Conservation (phyloP, 2,113 vertebrate genomes). For the Megalops atlanticus region DNA sequence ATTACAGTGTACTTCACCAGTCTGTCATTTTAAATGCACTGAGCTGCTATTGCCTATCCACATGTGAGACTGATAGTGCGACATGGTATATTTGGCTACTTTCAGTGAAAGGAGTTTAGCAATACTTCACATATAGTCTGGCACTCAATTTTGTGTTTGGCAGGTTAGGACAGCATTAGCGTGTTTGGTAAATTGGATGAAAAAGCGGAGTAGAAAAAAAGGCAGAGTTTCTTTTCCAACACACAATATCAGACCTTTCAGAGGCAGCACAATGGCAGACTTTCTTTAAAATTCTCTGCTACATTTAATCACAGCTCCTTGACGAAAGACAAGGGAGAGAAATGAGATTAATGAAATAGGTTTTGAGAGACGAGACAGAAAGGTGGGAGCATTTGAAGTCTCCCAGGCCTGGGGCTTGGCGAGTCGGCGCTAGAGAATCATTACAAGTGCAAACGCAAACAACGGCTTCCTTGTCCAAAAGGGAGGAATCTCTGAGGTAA, state of each 20-base stretch:
- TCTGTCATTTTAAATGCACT: background rate
- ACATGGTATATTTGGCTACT: background rate
- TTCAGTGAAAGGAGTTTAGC: background rate
- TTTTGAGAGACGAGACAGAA: background rate
- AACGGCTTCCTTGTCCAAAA: slow-evolving; percentile 33
- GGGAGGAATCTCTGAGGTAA: slow-evolving; percentile 34
- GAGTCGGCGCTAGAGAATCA: background rate
- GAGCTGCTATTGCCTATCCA: background rate
- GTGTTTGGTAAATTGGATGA: slow-evolving; percentile 55
- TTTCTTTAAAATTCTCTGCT: slow-evolving; percentile 43
- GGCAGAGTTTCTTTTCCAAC: slow-evolving; percentile 43
- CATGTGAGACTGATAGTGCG: background rate
- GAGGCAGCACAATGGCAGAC: slow-evolving; percentile 41
- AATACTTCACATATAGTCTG: background rate
- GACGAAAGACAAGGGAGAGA: background rate
- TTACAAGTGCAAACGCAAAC: slow-evolving; percentile 29
- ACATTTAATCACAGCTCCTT: slow-evolving; percentile 40
- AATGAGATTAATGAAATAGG: background rate
- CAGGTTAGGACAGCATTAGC: no score
- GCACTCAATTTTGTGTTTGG: no score
- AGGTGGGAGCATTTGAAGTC: background rate
- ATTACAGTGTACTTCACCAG: background rate
- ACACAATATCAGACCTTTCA: slow-evolving; percentile 53
- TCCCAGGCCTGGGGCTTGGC: background rate
- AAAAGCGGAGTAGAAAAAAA: slow-evolving; percentile 36